A percentile compares a stretch with the other conserved stretches of the same genome.
Conservation (phyloP, 2,113 vertebrate genomes). For the Indri indri region DNA sequence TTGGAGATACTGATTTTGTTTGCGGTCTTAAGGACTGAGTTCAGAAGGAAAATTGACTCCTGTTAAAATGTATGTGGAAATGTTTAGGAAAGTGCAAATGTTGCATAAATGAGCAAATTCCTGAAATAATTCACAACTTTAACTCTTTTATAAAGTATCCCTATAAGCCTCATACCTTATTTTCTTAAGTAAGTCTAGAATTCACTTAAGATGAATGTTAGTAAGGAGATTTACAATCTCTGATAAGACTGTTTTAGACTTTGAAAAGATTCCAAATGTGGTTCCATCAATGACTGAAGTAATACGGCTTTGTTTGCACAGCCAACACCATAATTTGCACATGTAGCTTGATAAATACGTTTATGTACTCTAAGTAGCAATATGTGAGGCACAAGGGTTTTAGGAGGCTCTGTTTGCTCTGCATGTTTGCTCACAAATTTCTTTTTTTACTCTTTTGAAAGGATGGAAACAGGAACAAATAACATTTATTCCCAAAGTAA, state of each 20-base stretch:
- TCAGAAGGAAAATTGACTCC: conserved; percentile 66
- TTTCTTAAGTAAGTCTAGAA: conserved; percentile 48
- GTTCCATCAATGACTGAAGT: conserved; percentile 12
- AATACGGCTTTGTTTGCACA: conserved; percentile 22
- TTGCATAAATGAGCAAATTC: conserved; percentile 73
- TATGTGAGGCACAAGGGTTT: neutral
- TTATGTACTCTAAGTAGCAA: neutral
- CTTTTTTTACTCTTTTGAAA: neutral
- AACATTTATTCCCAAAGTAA: neutral
- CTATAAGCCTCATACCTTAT: conserved; percentile 38
- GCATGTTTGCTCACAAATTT: conserved; percentile 42
- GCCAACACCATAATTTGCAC: conserved; percentile 13
- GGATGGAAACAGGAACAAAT: conserved; percentile 21
- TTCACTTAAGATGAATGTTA: conserved; percentile 49
- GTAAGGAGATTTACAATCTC: conserved; percentile 26
- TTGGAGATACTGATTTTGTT: conserved; percentile 71
- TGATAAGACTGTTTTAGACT: conserved; percentile 43
- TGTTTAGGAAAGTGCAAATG: conserved; percentile 70
- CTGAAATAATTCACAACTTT: conserved; percentile 68
- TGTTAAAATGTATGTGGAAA: conserved; percentile 51
- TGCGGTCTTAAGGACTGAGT: conserved; percentile 62
- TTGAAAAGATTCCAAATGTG: conserved; percentile 49
- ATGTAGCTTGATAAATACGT: neutral
- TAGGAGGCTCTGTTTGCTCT: conserved; percentile 13
- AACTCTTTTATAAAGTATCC: conserved; percentile 68